phyloP scores from a whole-genome alignment of 1,140 invertebrate species.

The Lethocerus indicus region DNA sequence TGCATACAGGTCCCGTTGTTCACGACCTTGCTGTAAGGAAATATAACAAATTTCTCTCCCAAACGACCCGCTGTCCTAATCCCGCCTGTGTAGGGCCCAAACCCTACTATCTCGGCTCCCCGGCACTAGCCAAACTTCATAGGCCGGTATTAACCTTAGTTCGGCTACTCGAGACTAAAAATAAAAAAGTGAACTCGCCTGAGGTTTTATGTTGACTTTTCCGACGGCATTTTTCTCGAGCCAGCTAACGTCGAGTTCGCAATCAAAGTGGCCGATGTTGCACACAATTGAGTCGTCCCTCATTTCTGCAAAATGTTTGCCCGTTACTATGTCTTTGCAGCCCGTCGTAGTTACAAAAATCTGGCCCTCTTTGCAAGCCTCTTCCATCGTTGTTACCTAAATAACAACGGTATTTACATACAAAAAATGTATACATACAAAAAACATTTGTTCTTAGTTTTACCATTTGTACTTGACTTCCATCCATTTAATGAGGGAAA shows the following conservation, averaged over 20 bases:
- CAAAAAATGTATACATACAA: background rate
- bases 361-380: constrained; percentile 76
- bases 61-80: no score
- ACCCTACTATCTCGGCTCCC: no score
- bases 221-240: constrained; percentile 80
- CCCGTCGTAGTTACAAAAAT: constrained; percentile 98
- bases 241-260: constrained; percentile 95
- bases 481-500: no score
- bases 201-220: constrained; percentile 94
- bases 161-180: no score
- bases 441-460: no score
- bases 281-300: constrained; percentile 94
- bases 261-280: constrained; percentile 99
- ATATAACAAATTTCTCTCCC: no score
- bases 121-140: no score
- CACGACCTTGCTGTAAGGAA: no score
- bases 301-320: constrained; percentile 82
- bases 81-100: no score
- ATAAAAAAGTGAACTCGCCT: constrained; percentile 33
- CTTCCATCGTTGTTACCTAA: constrained; percentile 92
- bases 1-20: no score
- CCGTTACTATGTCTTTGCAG: constrained; percentile 84
- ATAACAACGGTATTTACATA: constrained; percentile 23
- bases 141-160: no score
- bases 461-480: no score